Base-by-base conservation (phyloP, 2,113 vertebrate genomes). In the Otocyon megalotis region DNA sequence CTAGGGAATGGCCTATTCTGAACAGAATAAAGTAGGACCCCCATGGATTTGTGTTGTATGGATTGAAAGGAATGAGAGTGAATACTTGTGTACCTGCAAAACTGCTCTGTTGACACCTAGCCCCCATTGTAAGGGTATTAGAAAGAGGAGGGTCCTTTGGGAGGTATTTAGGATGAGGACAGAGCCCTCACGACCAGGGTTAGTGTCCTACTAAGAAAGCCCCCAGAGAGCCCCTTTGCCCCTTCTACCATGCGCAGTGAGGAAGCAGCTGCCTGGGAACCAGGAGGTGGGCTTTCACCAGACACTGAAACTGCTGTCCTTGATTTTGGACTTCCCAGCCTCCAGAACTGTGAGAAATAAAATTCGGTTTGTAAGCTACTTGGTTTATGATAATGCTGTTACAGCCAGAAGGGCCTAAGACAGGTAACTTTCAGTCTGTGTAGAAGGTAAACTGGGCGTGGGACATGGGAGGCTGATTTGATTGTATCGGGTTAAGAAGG, bases 261-360 rank as follows among this genome's bases (percentile, higher is more conserved):
- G 80, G 16, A 77, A 22, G 22, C 0, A 0, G 26, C n/a, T 19
- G 2, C n/a, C 30, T 48, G 1, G n/a, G 58, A 43, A 43, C 28
- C n/a, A n/a, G 67, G 48, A 74, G 54, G 54, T 12, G 26, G 93
- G 32, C 76, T 81, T 37, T 72, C 54, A 63, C n/a, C 26, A 43
- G 77, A 43, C 35, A n/a, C 58, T 87, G 30, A 0, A n/a, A 19
- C 56, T 80, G 62, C 62, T 10, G 28, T 60, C n/a, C 35, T 37
- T 24, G 77, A 28, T 19, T 65, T 58, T 79, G 48, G 60, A 85
- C 60, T 9, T 54, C 14, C 63, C 19, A 6, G 19, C 88, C 9
- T 37, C 65, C 43, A 53, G 19, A 32, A 63, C 43, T 53, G 32
- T 16, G 22, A 81, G 63, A 62, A 35, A 30, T 19, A 50, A 11